Percentiles rank a stretch among this genome's conserved stretches.
These are phyloP conservation scores for Ormyrus rosae DNA, from an alignment of 2,888 invertebrate species.

Conservation along the genomic window DNA sequence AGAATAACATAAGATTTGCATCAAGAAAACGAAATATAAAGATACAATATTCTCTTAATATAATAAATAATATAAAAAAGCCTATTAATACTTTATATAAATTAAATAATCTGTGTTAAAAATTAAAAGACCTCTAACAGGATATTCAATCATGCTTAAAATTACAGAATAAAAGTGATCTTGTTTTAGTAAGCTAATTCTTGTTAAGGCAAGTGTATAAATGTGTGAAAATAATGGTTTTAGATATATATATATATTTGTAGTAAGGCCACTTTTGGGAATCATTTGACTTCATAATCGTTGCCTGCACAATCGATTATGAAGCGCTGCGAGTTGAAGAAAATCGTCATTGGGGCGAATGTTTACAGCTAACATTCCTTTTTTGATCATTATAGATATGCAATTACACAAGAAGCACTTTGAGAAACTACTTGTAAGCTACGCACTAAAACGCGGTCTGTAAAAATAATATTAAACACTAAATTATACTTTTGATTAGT, in stretches of 20 bases:
- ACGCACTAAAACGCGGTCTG: conserved; percentile 88
- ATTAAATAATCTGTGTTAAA: background rate
- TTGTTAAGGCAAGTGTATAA: conserved; percentile 16
- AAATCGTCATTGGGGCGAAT: conserved; percentile 90
- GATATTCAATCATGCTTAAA: conserved; percentile 17
- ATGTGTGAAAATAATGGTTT: background rate
- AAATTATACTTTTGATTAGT: background rate
- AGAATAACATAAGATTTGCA: conserved; percentile 30
- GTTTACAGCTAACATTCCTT: conserved; percentile 84
- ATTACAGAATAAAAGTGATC: conserved; percentile 19
- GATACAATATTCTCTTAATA: conserved; percentile 7
- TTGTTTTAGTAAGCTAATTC: background rate
- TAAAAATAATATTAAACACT: conserved; percentile 27
- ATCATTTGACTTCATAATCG: conserved; percentile 59
- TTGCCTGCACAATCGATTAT: conserved; percentile 72
- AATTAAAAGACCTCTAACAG: conserved; percentile 8
- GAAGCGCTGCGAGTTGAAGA: conserved; percentile 85
- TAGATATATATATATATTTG: conserved; percentile 5
- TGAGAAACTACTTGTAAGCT: conserved; percentile 90
- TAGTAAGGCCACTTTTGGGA: conserved; percentile 20
- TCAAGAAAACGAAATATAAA: no score
- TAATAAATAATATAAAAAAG: conserved; percentile 22
- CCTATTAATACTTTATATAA: conserved; percentile 43
- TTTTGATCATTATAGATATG: conserved; percentile 87
- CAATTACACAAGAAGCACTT: conserved; percentile 87